A percentile compares a stretch with the other conserved stretches of the same genome.
Conservation (phyloP, 1,140 invertebrate genomes). For the Stratiolaelaps scimitus region DNA sequence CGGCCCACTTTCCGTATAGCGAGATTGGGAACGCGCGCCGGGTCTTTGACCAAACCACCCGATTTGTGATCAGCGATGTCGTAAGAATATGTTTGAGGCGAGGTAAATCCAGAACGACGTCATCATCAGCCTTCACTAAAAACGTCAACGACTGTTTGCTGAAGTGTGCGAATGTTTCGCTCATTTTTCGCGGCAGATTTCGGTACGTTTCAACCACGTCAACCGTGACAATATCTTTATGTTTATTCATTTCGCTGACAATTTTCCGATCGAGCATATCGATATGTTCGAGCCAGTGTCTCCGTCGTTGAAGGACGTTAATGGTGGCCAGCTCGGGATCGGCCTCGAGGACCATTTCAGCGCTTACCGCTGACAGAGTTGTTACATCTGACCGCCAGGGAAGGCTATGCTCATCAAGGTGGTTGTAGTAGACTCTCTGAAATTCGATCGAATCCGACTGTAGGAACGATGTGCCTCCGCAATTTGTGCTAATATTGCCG, state of each 20-base stretch:
- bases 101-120: constrained; percentile 15
- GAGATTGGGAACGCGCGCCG: constrained; percentile 11
- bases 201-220: constrained; percentile 22
- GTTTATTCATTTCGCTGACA: constrained; percentile 23
- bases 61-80: constrained; percentile 10
- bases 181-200: constrained; percentile 16
- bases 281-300: constrained; percentile 1
- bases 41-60: constrained; percentile 10
- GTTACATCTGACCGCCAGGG: not conserved
- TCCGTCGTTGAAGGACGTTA: not conserved
- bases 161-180: constrained; percentile 20
- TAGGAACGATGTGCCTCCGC: constrained; percentile 5
- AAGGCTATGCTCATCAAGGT: constrained; percentile 14
- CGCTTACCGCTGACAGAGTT: not conserved
- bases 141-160: constrained; percentile 17
- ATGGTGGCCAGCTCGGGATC: not conserved
- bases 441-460: constrained; percentile 23
- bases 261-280: not conserved
- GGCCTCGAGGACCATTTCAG: not conserved
- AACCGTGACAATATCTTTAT: constrained; percentile 15
- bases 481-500: constrained; percentile 10
- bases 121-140: constrained; percentile 19
- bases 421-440: constrained; percentile 19
- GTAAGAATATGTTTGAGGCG: constrained; percentile 15
- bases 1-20: constrained; percentile 19